Evolutionary conservation across 2,888 invertebrate species (phyloP), one percentile per base, ranked within the genome.

Genomic region (Pachliopta kotzebuea): DNA sequence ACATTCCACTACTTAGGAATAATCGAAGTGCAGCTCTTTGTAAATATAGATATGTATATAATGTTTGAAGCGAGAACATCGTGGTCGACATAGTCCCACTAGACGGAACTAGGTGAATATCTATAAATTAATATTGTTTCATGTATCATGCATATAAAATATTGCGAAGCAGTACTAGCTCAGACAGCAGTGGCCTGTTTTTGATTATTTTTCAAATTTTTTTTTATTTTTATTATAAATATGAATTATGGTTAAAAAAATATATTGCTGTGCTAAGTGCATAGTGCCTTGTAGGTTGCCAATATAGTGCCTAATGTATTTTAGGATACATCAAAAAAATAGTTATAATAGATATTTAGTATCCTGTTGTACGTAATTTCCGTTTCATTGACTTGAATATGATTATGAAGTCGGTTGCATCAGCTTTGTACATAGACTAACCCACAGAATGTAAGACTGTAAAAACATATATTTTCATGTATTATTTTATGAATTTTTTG

Each of bases 241-340:
- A 76, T 81, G 79, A 79, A 75, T 77, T 81, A 81, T 68, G 66
- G 70, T 80, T 81, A 83, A 72, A 76, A n/a, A 81, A 84, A 82
- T 83, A 80, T 83, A 85, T 85, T 88, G 88, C 91, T 90, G 91
- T 91, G 91, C 91, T 90, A 88, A 87, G 82, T 86, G 91, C 91
- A 91, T 91, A 92, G 92, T 92, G 92, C 92, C 92, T 92, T 92
- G 92, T 92, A 91, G 92, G 92, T 92, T 90, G 91, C 92, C 92
- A 92, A 92, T 90, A 86, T 92, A 92, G 92, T 92, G 92, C 92
- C 92, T 92, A 91, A 89, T 83, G 80, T 86, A 85, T 69, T 73
- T 70, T 76, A 74, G 72, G 72, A 72, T 71, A 71, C 76, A 74
- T 73, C 74, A 65, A 21, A 68, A 45, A 73, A 71, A 73, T 69